A percentile compares a stretch with the other conserved stretches of the same genome.
Conservation (phyloP, 2,888 invertebrate species). For the Elaeidobius kamerunicus region DNA sequence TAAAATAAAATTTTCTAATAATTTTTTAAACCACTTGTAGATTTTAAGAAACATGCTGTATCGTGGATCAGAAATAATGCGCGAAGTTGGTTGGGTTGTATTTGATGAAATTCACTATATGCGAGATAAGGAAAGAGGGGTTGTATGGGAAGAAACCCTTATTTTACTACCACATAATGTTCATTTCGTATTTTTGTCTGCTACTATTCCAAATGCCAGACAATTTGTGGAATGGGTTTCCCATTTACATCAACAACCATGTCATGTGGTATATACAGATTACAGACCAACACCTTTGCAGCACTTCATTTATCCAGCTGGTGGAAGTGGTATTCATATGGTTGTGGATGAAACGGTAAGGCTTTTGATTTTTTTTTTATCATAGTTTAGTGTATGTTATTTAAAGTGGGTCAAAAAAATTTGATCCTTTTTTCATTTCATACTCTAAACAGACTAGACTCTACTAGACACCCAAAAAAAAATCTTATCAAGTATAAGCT, state of each 20-base stretch:
- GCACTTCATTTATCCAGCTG: constrained; percentile 96
- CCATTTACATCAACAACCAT: constrained; percentile 92
- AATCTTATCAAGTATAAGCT: too few relatives aligned
- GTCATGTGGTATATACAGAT: constrained; percentile 99
- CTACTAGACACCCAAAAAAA: too few relatives aligned
- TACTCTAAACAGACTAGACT: too few relatives aligned
- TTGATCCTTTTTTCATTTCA: too few relatives aligned
- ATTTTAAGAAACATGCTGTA: constrained; percentile 98
- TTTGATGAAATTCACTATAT: constrained; percentile 99
- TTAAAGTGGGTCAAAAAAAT: too few relatives aligned
- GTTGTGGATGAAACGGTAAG: constrained; percentile 86
- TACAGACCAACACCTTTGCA: constrained; percentile 96
- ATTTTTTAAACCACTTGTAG: constrained; percentile 48
- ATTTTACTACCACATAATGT: constrained; percentile 97
- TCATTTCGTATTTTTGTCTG: constrained; percentile 97
- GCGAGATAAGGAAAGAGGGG: constrained; percentile 98
- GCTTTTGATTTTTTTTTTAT: too few relatives aligned
- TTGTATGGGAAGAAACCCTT: constrained; percentile 99
- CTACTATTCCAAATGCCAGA: constrained; percentile 97
- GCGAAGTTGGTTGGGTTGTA: constrained; percentile 99
- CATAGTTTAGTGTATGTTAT: too few relatives aligned
- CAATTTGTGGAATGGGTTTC: constrained; percentile 96
- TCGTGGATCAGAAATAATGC: constrained; percentile 96
- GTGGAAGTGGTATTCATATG: constrained; percentile 93
- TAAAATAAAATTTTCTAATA: constrained; percentile 3